A percentile compares a stretch with the other conserved stretches of the same genome.
Conservation (phyloP, 1,140 invertebrate genomes). For the Apis laboriosa region DNA sequence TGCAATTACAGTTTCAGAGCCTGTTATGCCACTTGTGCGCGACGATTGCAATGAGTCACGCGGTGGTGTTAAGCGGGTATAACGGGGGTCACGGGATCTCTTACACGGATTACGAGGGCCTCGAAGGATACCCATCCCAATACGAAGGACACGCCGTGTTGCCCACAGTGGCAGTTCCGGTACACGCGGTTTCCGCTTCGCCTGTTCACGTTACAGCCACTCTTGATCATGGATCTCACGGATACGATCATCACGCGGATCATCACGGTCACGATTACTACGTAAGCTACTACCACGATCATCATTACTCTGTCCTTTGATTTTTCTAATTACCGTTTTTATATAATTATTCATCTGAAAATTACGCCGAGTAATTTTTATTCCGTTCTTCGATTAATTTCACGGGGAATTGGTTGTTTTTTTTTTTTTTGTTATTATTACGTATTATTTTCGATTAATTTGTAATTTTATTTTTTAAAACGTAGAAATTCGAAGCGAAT, state of each 20-base stretch:
- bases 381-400: too few species aligned
- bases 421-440: too few species aligned
- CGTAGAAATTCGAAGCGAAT: too few species aligned
- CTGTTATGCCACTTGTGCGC: slow-evolving; percentile 66
- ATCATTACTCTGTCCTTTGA: too few species aligned
- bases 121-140: slow-evolving; percentile 69
- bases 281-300: slow-evolving; percentile 54
- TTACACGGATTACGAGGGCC: slow-evolving; percentile 65
- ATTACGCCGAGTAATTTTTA: too few species aligned
- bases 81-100: slow-evolving; percentile 72
- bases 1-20: slow-evolving; percentile 60
- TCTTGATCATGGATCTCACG: slow-evolving; percentile 67
- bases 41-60: slow-evolving; percentile 66
- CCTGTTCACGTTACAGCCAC: slow-evolving; percentile 67
- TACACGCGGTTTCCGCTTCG: slow-evolving; percentile 78
- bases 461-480: too few species aligned
- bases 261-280: slow-evolving; percentile 76
- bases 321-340: too few species aligned
- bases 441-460: too few species aligned
- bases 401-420: too few species aligned
- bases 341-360: too few species aligned
- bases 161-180: slow-evolving; percentile 77
- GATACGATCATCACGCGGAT: slow-evolving; percentile 63
- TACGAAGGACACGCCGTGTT: slow-evolving; percentile 74
- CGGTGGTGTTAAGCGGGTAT: slow-evolving; percentile 75